phyloP scores from a whole-genome alignment of 2,113 vertebrate species.

The rat (Rattus norvegicus) region GRCr8 NC_086019.1:210917501-210918000 shows the following conservation, averaged over 20 bases:
- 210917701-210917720: rapidly evolving
- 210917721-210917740: neutral
- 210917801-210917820: conserved; percentile 93
- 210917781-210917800: conserved; percentile 93
- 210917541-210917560: conserved; percentile 98
- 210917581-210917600: conserved; percentile 98
- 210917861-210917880: conserved; percentile 73
- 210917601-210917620: conserved; percentile 99
- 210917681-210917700: conserved; percentile 91
- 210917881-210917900: conserved; percentile 45
- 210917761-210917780: conserved; percentile 98
- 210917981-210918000: conserved; percentile 73
- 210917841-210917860: conserved; percentile 98
- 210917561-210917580: conserved; percentile 97
- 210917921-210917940: conserved; percentile 15
- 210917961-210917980: conserved; percentile 65
- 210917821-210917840: conserved; percentile 97
- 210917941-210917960: conserved; percentile 29
- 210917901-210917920: conserved; percentile 72
- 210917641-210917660: conserved; percentile 94
- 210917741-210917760: conserved; percentile 92
- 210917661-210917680: conserved; percentile 89
- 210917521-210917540: conserved; percentile 98
- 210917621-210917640: conserved; percentile 97
- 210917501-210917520: conserved; percentile 87